Percentiles rank a stretch among this genome's conserved stretches.
phyloP scores from a whole-genome alignment of 1,140 invertebrate species.

The Cydia amplana region DNA sequence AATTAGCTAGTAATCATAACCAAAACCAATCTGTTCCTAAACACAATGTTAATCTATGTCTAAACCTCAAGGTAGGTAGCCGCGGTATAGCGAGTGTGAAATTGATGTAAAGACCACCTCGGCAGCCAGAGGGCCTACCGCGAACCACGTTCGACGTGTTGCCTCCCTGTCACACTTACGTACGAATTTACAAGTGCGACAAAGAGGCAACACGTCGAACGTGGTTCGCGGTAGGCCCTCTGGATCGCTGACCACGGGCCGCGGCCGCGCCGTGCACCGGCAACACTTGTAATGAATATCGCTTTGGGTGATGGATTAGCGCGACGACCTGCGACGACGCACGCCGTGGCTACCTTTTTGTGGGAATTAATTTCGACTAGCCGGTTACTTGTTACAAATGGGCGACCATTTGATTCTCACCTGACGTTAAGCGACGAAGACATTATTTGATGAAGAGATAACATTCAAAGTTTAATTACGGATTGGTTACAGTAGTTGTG shows the following conservation, averaged over 20 bases:
- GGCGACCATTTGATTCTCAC: background rate
- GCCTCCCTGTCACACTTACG: too few species aligned
- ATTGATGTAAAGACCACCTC: constrained; percentile 27
- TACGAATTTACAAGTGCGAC: too few species aligned
- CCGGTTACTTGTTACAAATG: constrained; percentile 3
- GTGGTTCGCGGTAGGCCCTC: too few species aligned
- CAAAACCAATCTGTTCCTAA: background rate
- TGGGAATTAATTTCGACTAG: constrained; percentile 12
- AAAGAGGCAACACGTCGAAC: too few species aligned
- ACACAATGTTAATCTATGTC: background rate
- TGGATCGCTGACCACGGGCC: background rate
- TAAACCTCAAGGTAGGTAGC: background rate
- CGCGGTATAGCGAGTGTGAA: constrained; percentile 17
- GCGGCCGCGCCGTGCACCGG: background rate
- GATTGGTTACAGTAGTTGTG: background rate
- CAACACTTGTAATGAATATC: constrained; percentile 21
- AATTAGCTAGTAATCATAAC: background rate
- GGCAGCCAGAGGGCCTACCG: background rate
- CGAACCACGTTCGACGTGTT: too few species aligned
- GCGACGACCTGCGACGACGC: background rate
- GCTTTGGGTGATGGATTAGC: constrained; percentile 22
- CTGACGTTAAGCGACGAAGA: background rate
- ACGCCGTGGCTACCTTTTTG: constrained; percentile 19
- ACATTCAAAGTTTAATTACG: background rate
- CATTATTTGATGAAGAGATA: constrained; percentile 2